Conservation (phyloP, 2,888 invertebrate genomes). For the Monochamus alternatus region DNA sequence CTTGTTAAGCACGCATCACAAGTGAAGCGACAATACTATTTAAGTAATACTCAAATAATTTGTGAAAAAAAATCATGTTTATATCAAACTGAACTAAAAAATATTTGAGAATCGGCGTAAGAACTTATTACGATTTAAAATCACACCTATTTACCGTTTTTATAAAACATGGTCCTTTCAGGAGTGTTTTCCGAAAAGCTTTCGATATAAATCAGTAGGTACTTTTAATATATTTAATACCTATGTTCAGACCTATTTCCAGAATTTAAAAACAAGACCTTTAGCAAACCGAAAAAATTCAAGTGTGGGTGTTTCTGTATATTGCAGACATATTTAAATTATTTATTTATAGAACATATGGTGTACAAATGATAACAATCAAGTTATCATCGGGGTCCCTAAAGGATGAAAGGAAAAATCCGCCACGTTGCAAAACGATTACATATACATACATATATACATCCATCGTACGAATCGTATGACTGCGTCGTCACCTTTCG, state of each 20-base stretch:
- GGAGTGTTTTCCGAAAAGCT: no score
- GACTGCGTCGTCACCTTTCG: not conserved
- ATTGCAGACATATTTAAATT: not conserved
- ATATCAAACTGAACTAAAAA: no score
- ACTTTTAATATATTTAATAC: no score
- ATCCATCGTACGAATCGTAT: not conserved
- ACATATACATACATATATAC: not conserved
- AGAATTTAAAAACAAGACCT: not conserved
- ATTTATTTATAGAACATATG: conserved; percentile 13
- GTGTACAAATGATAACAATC: conserved; percentile 24
- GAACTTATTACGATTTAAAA: no score
- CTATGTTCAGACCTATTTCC: not conserved
- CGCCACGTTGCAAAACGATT: conserved; percentile 18
- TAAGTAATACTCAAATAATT: no score
- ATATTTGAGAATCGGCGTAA: no score
- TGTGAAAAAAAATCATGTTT: no score
- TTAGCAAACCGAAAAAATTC: not conserved
- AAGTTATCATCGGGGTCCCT: conserved; percentile 25
- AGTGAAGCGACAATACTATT: no score
- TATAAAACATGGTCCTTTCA: no score
- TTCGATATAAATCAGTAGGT: no score
- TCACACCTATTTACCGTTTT: no score
- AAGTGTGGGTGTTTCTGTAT: not conserved
- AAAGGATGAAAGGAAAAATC: conserved; percentile 24
- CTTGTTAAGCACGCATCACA: no score